These are phyloP conservation scores for Nephila pilipes DNA, from an alignment of 1,140 invertebrate genomes.

Conservation along the genomic window DNA sequence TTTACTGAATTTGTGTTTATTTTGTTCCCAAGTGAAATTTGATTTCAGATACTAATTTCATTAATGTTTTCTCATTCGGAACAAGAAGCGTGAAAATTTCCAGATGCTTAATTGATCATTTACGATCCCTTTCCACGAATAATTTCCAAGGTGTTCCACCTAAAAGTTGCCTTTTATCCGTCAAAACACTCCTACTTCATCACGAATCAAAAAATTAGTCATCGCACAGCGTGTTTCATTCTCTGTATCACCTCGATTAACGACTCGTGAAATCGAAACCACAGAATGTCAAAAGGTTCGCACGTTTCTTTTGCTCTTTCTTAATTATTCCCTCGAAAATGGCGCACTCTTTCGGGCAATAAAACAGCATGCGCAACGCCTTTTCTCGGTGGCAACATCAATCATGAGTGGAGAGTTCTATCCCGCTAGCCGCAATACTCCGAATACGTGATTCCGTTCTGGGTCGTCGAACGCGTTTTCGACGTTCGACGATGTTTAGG, in stretches of 20 bases:
- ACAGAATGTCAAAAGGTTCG: constrained; percentile 11
- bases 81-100: too few relatives aligned
- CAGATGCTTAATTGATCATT: background rate
- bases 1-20: too few relatives aligned
- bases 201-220: background rate
- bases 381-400: background rate
- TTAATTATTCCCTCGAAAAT: background rate
- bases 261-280: background rate
- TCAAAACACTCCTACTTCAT: background rate
- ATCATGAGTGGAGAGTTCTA: background rate
- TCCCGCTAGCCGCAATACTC: background rate
- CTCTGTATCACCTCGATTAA: background rate
- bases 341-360: background rate
- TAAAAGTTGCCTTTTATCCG: background rate
- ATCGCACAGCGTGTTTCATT: background rate
- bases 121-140: background rate
- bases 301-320: background rate
- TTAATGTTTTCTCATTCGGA: too few relatives aligned
- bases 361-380: background rate
- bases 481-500: background rate
- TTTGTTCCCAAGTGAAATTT: too few relatives aligned
- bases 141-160: background rate
- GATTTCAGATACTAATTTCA: too few relatives aligned
- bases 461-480: background rate
- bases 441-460: background rate